phyloP scores from a whole-genome alignment of 2,888 invertebrate species.

The Halictus quadricinctus region DNA sequence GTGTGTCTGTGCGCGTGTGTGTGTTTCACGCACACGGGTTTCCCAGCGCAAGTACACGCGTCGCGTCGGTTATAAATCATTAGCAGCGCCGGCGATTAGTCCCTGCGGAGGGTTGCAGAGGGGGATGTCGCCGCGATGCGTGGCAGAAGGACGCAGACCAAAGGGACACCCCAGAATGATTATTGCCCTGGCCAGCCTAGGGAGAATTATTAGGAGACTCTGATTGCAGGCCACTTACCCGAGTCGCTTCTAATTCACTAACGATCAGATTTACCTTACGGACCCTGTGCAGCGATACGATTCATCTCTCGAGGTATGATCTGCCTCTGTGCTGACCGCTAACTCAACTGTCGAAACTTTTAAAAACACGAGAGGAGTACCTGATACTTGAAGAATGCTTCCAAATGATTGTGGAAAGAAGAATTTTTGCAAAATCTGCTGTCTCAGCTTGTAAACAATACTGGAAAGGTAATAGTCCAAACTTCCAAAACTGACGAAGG shows the following conservation, averaged over 20 bases:
- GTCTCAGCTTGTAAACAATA: neutral
- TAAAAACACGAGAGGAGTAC: no score
- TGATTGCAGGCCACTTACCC: conserved; percentile 77
- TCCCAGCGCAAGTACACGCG: conserved; percentile 61
- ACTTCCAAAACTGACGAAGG: no score
- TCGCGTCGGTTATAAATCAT: conserved; percentile 80
- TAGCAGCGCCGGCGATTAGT: conserved; percentile 80
- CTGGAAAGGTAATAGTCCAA: no score
- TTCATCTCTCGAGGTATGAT: neutral
- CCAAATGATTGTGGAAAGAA: neutral
- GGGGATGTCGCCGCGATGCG: conserved; percentile 53
- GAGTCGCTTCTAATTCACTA: conserved; percentile 73
- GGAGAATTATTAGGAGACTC: conserved; percentile 79
- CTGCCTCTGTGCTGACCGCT: neutral
- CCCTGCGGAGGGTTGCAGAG: conserved; percentile 72
- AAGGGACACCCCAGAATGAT: conserved; percentile 72
- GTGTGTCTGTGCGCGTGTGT: no score
- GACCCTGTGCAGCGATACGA: neutral
- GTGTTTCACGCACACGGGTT: neutral
- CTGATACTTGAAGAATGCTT: neutral
- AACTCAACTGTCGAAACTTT: neutral
- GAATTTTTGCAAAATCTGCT: neutral
- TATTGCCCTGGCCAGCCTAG: conserved; percentile 70
- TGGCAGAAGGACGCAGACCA: conserved; percentile 48
- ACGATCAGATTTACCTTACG: conserved; percentile 72